Evolutionary conservation across 2,888 invertebrate species (phyloP).

Genomic region (Geophilus truncorum): DNA sequence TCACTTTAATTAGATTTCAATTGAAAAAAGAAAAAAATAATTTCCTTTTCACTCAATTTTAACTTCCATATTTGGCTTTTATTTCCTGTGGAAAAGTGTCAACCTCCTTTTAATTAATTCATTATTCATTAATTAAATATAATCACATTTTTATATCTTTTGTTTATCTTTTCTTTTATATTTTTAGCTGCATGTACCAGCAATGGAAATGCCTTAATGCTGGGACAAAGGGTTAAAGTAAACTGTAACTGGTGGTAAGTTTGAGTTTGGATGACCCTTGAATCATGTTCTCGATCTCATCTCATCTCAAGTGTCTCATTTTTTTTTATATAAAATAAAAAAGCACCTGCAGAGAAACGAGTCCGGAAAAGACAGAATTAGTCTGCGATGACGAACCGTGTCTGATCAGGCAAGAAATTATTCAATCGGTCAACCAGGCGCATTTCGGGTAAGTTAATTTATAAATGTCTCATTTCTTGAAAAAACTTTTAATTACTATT

Average conservation of each 20-base stretch:
- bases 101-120: no score
- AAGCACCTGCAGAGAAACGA: slow-evolving; percentile 50
- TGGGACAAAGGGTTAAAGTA: slow-evolving; percentile 52
- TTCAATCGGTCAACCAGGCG: slow-evolving; percentile 61
- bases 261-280: neutral
- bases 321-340: slow-evolving; percentile 34
- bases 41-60: slow-evolving; percentile 39
- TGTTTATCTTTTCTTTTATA: no score
- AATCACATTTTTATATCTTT: no score
- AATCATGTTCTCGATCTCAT: neutral
- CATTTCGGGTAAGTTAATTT: slow-evolving; percentile 48
- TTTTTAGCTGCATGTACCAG: slow-evolving; percentile 52
- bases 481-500: no score
- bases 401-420: slow-evolving; percentile 65
- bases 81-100: no score
- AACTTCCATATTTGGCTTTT: neutral
- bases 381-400: slow-evolving; percentile 68
- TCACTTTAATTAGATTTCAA: slow-evolving; percentile 36
- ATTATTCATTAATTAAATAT: no score
- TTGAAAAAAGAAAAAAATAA: no score
- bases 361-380: slow-evolving; percentile 52
- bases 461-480: no score
- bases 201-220: slow-evolving; percentile 49
- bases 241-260: slow-evolving; percentile 73
- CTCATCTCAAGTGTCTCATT: neutral